A percentile compares a stretch with the other conserved stretches of the same genome.
Evolutionary conservation across 2,113 vertebrate genomes (phyloP).

Genomic region (Hassar affinis): DNA sequence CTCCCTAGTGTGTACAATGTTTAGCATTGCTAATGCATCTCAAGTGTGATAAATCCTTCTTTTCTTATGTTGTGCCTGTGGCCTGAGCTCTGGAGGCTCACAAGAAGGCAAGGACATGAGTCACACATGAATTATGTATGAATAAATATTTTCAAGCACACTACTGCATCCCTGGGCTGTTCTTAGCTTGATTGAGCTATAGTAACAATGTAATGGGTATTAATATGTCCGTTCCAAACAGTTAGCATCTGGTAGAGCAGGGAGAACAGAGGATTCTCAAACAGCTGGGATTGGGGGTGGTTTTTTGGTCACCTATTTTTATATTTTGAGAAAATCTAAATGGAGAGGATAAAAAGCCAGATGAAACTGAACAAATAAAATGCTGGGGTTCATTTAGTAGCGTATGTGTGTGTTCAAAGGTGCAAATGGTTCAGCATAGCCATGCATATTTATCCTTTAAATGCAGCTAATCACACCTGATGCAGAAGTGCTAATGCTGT

Average conservation of each 20-base stretch:
- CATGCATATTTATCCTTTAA: neutral
- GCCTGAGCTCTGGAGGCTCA: conserved; percentile 45
- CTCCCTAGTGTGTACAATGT: conserved; percentile 37
- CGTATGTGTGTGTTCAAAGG: neutral
- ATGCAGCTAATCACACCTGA: neutral
- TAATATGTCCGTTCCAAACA: conserved; percentile 51
- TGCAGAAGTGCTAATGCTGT: neutral
- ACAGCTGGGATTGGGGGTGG: neutral
- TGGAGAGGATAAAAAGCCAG: neutral
- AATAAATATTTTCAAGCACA: conserved; percentile 52
- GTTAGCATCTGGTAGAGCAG: conserved; percentile 25
- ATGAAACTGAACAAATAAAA: neutral
- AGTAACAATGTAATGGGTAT: conserved; percentile 48
- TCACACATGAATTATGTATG: conserved; percentile 61
- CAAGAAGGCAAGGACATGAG: conserved; percentile 43
- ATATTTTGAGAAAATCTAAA: neutral
- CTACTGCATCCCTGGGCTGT: conserved; percentile 35
- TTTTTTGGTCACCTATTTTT: neutral
- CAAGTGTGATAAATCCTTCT: conserved; percentile 53
- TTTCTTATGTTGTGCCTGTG: conserved; percentile 45
- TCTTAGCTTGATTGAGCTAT: conserved; percentile 48
- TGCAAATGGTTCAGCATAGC: neutral
- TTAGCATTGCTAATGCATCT: conserved; percentile 50
- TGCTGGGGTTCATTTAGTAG: neutral
- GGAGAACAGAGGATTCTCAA: neutral